Conservation (phyloP, 2,797 vertebrate genomes). For the Todus mexicanus region DNA sequence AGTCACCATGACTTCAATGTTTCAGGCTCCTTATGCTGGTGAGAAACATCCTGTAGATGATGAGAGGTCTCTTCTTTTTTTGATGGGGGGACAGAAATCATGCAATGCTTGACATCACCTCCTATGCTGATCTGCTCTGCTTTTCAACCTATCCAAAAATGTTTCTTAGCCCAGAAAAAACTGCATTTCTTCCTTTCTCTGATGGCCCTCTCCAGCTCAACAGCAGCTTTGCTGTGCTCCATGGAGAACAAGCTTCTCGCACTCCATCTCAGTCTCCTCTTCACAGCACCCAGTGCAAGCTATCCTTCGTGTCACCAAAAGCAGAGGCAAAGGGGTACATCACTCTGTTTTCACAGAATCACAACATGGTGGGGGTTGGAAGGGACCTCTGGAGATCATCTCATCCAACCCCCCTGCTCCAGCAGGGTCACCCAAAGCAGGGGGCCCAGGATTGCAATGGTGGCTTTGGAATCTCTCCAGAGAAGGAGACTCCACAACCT, state of each 20-base stretch:
- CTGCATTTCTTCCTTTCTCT: neutral
- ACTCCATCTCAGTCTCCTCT: neutral
- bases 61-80: neutral
- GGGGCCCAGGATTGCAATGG: neutral
- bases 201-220: rapidly evolving
- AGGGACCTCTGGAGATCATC: neutral
- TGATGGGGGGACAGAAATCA: rapidly evolving
- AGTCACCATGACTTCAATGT: neutral
- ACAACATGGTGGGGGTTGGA: neutral
- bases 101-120: neutral
- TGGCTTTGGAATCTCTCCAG: neutral
- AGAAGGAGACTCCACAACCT: too few species aligned
- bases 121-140: neutral
- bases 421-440: neutral
- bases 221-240: neutral
- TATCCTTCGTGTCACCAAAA: neutral
- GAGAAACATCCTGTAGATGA: neutral
- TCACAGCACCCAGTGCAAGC: neutral
- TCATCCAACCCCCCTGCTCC: neutral
- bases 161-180: neutral
- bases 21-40: neutral
- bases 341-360: neutral
- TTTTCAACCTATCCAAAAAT: neutral
- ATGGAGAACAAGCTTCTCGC: neutral
- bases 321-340: neutral